These are phyloP conservation scores for Penelope pileata DNA, from an alignment of 2,113 vertebrate species.

Conservation along the genomic window DNA sequence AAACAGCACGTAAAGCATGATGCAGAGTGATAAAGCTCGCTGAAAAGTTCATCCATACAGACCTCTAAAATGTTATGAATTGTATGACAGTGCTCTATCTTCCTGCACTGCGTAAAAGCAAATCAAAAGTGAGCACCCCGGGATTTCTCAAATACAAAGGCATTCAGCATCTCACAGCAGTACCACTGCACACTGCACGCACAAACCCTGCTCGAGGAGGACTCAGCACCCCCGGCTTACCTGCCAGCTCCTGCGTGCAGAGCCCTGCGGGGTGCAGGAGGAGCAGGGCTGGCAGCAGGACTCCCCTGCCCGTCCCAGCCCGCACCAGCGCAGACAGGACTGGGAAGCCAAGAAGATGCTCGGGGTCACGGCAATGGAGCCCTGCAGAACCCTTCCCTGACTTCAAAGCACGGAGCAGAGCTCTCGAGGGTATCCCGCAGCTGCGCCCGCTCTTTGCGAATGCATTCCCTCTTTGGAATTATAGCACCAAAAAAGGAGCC, in stretches of 20 bases:
- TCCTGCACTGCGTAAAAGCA: not conserved
- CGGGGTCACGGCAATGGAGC: not conserved
- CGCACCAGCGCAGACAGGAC: accelerated
- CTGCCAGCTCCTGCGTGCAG: not conserved
- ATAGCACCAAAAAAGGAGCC: conserved; percentile 21
- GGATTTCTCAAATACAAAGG: not conserved
- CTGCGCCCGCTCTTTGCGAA: not conserved
- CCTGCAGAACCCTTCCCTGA: accelerated
- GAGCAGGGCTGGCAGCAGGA: not conserved
- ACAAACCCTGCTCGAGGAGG: not conserved
- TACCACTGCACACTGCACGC: too few relatives aligned
- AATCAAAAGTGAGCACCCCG: accelerated
- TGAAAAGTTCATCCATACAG: not conserved
- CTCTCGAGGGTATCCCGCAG: not conserved
- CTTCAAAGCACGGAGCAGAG: not conserved
- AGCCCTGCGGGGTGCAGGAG: not conserved
- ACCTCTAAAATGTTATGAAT: not conserved
- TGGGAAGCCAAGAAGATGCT: accelerated
- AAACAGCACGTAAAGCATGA: not conserved
- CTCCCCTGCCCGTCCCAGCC: not conserved
- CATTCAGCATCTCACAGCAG: accelerated
- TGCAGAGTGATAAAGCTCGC: not conserved
- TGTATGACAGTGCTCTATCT: not conserved
- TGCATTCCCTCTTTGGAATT: not conserved
- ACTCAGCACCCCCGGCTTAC: not conserved